Conservation (phyloP, 2,113 vertebrate species). For the Helogale parvula region DNA sequence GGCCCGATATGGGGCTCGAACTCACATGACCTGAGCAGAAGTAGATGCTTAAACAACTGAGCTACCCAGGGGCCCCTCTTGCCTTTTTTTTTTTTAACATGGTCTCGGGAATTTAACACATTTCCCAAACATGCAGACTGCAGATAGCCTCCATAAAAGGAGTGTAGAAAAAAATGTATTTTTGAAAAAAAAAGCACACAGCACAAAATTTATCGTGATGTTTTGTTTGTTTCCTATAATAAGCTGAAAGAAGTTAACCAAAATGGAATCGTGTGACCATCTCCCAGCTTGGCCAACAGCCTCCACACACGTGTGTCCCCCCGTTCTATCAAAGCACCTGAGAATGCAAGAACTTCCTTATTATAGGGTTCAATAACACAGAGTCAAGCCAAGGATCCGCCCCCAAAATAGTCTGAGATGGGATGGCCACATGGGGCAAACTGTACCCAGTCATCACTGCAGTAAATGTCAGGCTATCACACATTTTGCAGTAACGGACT, state of each 20-base stretch:
- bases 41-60: too few relatives aligned
- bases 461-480: too few relatives aligned
- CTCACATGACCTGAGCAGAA: too few relatives aligned
- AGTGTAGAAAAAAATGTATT: background rate
- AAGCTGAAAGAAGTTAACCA: background rate
- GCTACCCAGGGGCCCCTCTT: background rate
- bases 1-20: too few relatives aligned
- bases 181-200: conserved; percentile 24
- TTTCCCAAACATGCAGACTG: background rate
- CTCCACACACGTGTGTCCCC: background rate
- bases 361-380: too few relatives aligned
- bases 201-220: background rate
- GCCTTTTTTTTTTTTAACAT: background rate
- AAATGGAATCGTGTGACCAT: conserved; percentile 2
- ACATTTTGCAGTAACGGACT: too few relatives aligned
- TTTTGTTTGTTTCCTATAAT: conserved; percentile 22
- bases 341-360: too few relatives aligned
- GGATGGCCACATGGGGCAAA: too few relatives aligned
- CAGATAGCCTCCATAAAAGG: background rate
- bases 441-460: fast-evolving
- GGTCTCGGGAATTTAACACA: background rate
- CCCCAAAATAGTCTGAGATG: too few relatives aligned
- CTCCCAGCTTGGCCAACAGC: background rate
- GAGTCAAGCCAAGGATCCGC: too few relatives aligned
- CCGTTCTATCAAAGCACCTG: background rate